Evolutionary conservation across 2,888 invertebrate genomes (phyloP).

Genomic region (Tipula vernalis): DNA sequence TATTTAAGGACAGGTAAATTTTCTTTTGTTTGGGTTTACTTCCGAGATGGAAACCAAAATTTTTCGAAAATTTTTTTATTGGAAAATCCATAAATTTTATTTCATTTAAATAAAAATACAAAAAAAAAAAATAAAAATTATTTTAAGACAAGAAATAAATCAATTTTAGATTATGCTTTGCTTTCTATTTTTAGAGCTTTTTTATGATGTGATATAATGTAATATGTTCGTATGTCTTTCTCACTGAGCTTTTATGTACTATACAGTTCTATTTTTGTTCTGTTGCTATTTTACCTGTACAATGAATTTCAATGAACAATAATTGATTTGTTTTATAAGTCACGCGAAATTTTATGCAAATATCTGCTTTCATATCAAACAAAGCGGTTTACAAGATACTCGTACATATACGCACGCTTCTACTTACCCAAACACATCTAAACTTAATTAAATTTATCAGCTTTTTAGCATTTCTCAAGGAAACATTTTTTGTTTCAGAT

Average conservation of each 20-base stretch:
- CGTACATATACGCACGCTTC: not conserved
- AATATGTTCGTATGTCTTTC: not conserved
- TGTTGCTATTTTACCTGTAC: not conserved
- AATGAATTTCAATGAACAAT: not conserved
- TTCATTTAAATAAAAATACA: not conserved
- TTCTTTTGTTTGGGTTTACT: not conserved
- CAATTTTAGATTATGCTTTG: not conserved
- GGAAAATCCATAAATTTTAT: not conserved
- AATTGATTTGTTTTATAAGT: not conserved
- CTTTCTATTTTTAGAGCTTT: not conserved
- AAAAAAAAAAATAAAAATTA: not conserved
- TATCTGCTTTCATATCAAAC: not conserved
- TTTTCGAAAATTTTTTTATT: not conserved
- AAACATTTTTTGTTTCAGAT: not conserved
- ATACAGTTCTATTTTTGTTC: not conserved
- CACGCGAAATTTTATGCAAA: not conserved
- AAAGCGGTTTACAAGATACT: not conserved
- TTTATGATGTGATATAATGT: not conserved
- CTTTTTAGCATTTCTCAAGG: not conserved
- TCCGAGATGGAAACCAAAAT: not conserved
- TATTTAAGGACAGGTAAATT: not conserved
- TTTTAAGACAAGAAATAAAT: not conserved
- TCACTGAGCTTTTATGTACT: not conserved
- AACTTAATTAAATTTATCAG: not conserved
- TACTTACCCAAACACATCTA: not conserved